These are phyloP conservation scores for Protula sp. DNA, from an alignment of 2,888 invertebrate species.

Conservation along the genomic window DNA sequence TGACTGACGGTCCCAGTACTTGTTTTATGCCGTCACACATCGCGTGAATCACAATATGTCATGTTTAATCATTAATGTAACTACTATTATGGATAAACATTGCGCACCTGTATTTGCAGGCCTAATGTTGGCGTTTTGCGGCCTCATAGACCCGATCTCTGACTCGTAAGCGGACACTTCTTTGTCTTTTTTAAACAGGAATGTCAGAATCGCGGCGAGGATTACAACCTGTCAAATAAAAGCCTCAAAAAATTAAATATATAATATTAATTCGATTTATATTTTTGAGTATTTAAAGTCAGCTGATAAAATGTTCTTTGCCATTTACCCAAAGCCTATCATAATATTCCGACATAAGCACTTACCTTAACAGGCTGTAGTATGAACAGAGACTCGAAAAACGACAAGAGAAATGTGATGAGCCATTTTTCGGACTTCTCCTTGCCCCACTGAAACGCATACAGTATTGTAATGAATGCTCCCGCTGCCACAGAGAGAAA, in stretches of 20 bases:
- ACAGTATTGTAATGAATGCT: slow-evolving; percentile 52
- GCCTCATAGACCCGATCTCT: not conserved
- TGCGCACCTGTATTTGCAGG: not conserved
- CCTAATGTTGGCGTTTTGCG: not conserved
- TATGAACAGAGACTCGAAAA: slow-evolving; percentile 35
- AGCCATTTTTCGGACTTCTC: slow-evolving; percentile 54
- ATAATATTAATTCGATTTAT: too few relatives aligned
- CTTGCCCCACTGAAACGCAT: slow-evolving; percentile 54
- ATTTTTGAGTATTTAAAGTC: too few relatives aligned
- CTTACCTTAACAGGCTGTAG: slow-evolving; percentile 40
- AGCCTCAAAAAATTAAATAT: not conserved
- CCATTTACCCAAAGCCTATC: too few relatives aligned
- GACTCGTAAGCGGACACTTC: slow-evolving; percentile 8
- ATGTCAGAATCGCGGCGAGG: not conserved
- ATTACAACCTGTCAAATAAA: not conserved
- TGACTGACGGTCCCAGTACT: too few relatives aligned
- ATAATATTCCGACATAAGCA: too few relatives aligned
- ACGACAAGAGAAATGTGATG: slow-evolving; percentile 36
- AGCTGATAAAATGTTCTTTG: too few relatives aligned
- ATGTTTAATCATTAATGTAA: too few relatives aligned
- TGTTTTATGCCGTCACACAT: too few relatives aligned
- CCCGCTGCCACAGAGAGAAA: slow-evolving; percentile 34
- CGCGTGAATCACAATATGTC: too few relatives aligned
- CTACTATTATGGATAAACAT: too few relatives aligned
- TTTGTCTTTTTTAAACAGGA: slow-evolving; percentile 8